Evolutionary conservation across 2,888 invertebrate species (phyloP), one percentile per base, ranked within the genome.

Genomic region (Pomacea canaliculata): DNA sequence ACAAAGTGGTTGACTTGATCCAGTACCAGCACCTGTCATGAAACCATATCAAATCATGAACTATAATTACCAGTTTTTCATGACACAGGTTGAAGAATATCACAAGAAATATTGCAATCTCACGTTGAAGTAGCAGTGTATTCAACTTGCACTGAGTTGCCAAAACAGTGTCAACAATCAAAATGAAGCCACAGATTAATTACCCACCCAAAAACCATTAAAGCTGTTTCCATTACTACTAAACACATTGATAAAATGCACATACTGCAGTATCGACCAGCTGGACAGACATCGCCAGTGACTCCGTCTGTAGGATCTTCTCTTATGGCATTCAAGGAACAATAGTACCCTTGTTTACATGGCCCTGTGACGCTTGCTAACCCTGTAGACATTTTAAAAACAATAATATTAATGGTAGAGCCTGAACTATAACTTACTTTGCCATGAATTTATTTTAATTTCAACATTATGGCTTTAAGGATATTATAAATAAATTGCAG

Each of bases 211-310:
- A 16, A 56, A 56, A 56, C 37, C 37, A 37, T 37, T 37, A 37
- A 37, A 37, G 37, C 37, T 37, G 16, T 56, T 56, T 16, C 10
- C 16, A 56, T 7, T 7, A 10, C 2, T 16, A 16, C 16, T 56
- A 56, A 4, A 16, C 16, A 10, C 51, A 56, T 56, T 16, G 37
- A 73, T 18, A 60, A 13, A 23, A 63, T 18, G 23, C 19, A 80
- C 86, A 79, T 80, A 89, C 88, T 81, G 78, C 90, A 90, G 77
- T 87, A 90, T 82, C 88, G 82, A 9, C 90, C 90, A 18, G 79
- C 79, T 7, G 89, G 89, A 81, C 90, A 90, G 5, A 85, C 67
- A 77, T 88, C 76, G 9, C 89, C 90, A 70, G 88, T 90, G 19
- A 85, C 79, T 9, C 86, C 87, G 83, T 89, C 89, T 48, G 86